A percentile compares a stretch with the other conserved stretches of the same genome.
These are phyloP conservation scores for Tricholauxania praeusta DNA, from an alignment of 2,888 invertebrate species.

Conservation along the genomic window DNA sequence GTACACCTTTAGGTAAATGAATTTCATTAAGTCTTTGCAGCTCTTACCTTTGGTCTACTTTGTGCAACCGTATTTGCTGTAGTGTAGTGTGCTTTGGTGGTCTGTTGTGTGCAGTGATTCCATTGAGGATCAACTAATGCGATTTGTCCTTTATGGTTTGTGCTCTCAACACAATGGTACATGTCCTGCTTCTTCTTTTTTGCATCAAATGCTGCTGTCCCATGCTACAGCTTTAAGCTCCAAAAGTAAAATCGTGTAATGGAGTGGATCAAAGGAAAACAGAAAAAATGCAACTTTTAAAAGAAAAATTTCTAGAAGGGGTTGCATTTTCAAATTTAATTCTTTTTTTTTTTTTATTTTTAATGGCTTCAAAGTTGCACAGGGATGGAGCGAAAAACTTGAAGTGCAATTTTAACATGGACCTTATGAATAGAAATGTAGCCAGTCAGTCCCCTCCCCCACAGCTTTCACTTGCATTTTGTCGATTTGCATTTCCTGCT, in stretches of 20 bases:
- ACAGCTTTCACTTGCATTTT: too few relatives aligned
- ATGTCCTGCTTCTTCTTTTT: too few relatives aligned
- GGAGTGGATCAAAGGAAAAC: not conserved
- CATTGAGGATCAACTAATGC: conserved; percentile 17
- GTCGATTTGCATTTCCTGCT: too few relatives aligned
- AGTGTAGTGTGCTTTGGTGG: conserved; percentile 4
- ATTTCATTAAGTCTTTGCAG: conserved; percentile 1
- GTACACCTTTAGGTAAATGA: too few relatives aligned
- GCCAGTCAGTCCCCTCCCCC: too few relatives aligned
- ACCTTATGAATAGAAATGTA: too few relatives aligned
- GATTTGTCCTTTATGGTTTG: not conserved
- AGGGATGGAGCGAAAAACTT: too few relatives aligned
- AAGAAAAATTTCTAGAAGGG: too few relatives aligned
- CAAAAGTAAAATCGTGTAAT: conserved; percentile 4
- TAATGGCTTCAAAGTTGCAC: too few relatives aligned
- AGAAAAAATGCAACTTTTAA: not conserved
- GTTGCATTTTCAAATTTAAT: too few relatives aligned
- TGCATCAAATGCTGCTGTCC: not conserved
- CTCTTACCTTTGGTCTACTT: not conserved
- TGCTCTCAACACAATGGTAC: not conserved
- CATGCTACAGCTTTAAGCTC: not conserved
- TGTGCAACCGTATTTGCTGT: not conserved
- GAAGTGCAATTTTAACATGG: too few relatives aligned
- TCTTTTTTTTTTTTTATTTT: too few relatives aligned
- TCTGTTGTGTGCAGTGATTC: conserved; percentile 14